Evolutionary conservation across 1,140 invertebrate genomes (phyloP), one percentile per base, ranked within the genome.

Genomic region (Caenorhabditis briggsae): DNA sequence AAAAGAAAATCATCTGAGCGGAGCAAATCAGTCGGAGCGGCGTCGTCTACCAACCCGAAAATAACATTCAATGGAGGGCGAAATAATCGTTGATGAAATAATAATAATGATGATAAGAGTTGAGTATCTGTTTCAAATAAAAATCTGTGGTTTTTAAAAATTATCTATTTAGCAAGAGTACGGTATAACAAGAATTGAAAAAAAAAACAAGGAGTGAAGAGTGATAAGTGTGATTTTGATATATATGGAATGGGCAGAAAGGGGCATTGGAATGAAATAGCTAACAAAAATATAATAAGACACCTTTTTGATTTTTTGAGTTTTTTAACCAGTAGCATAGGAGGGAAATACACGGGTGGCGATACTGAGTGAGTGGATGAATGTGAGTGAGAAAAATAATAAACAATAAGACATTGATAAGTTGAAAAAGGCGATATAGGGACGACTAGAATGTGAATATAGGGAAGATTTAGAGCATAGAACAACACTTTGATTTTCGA

Each of bases 21-120:
- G n/a, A 61, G 83, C 46, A 59, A 64, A 46, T 53, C 83, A 59
- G 55, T 84, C 61, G 59, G 59, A 84, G 55, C 41, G 83, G 23
- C 59, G 43, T 70, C 83, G 33, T 33, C 83, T 53, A 16, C 16
- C 41, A 59, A 48, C 41, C 59, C 83, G 18, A 61, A 84, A 41
- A 70, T 84, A 53, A 84, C 55, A 58, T 55, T 70, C 43, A 61
- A 84, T 70, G 56, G 33, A 33, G 33, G 56, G 16, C 83, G 59
- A 50, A 55, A 64, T 61, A 70, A 33, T 53, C 14, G 65, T 33
- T 3, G 33, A 33, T 33, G 33, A 33, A 33, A 33, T 33, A 33
- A 33, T 33, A 33, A 33, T 33, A 33, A n/a, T 41, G 83, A 43
- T 65, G 59, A 84, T 55, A 84, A 53, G 59, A 48, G 18, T 41